phyloP scores from a whole-genome alignment of 64 coral and sea anemone genomes.

The Porites australiensis region DNA sequence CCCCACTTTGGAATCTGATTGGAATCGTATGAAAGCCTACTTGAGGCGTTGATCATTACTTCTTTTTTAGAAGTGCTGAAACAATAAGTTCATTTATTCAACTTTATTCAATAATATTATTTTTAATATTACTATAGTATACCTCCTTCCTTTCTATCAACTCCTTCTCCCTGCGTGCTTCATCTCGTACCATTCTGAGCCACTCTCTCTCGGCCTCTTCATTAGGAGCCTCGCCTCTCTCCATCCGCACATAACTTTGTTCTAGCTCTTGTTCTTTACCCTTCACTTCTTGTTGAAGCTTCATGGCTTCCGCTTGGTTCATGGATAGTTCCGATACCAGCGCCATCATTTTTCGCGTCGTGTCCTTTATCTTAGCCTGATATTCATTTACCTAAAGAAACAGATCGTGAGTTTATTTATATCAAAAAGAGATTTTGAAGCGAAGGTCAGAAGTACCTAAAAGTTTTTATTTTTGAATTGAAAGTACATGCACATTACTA shows the following conservation, averaged over 20 bases:
- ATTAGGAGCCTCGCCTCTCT: constrained; percentile 91
- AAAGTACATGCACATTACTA: too few relatives aligned
- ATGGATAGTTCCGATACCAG: constrained; percentile 98
- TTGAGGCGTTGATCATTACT: too few relatives aligned
- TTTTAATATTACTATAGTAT: neutral
- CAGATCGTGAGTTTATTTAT: neutral
- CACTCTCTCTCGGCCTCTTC: constrained; percentile 93
- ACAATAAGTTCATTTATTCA: too few relatives aligned
- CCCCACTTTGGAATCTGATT: too few relatives aligned
- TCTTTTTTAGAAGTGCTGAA: too few relatives aligned
- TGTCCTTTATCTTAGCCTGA: constrained; percentile 99
- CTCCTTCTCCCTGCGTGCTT: constrained; percentile 76
- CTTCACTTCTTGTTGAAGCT: constrained; percentile 95
- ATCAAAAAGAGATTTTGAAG: too few relatives aligned
- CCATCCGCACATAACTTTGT: constrained; percentile 96
- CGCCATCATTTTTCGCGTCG: constrained; percentile 99
- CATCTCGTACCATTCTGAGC: constrained; percentile 90
- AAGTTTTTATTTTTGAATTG: too few relatives aligned
- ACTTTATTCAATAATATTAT: too few relatives aligned
- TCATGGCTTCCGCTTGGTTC: constrained; percentile 95
- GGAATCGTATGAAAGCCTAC: too few relatives aligned
- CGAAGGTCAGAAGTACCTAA: too few relatives aligned
- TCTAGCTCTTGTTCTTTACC: constrained; percentile 86
- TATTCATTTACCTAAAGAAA: constrained; percentile 91
- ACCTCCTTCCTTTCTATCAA: constrained; percentile 70